These are phyloP conservation scores for Ptilodon capucinus DNA, from an alignment of 2,888 invertebrate species.

Conservation along the genomic window DNA sequence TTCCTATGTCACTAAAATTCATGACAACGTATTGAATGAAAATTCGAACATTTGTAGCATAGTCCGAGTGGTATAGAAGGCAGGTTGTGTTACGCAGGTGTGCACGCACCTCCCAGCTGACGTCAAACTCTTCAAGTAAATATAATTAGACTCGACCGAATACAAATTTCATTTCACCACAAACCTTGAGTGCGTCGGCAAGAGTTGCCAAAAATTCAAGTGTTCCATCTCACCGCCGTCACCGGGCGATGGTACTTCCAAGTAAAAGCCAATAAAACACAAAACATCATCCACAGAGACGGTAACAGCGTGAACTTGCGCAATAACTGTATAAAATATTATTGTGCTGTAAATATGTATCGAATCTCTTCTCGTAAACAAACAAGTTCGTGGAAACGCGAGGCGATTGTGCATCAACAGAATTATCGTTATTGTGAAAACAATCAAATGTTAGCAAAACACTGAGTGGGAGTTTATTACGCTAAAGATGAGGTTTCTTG, in stretches of 20 bases:
- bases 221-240: neutral
- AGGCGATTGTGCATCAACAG: neutral
- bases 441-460: conserved; percentile 4
- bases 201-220: neutral
- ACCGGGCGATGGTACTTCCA: neutral
- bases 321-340: neutral
- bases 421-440: conserved; percentile 1
- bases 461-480: neutral
- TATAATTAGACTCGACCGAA: neutral
- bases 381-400: neutral
- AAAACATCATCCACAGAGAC: neutral
- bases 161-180: neutral
- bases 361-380: neutral
- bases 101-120: neutral
- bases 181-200: neutral
- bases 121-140: neutral
- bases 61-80: no score
- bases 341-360: neutral
- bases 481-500: neutral
- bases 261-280: neutral
- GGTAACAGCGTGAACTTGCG: neutral
- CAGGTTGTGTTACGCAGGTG: neutral
- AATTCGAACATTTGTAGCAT: no score
- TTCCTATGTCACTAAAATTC: neutral
- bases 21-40: no score